Evolutionary conservation across 2,113 vertebrate genomes (phyloP), one percentile per base, ranked within the genome.

Genomic region (Hippolais icterina): DNA sequence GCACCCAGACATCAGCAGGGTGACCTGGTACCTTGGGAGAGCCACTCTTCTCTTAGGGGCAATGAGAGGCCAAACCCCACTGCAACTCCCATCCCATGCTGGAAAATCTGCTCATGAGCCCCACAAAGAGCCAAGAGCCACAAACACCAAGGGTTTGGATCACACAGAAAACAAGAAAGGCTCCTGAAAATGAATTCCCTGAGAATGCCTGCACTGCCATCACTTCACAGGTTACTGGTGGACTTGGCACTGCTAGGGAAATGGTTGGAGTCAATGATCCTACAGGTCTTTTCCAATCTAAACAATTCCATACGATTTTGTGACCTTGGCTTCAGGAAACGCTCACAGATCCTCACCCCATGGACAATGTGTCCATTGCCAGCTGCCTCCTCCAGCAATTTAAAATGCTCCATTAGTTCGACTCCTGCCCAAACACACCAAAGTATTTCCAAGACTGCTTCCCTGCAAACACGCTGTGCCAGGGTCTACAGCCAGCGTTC

Each of bases 21-120:
- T 6, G 6, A 52, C 9, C 5, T 6, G 22, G 28, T 7, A 50
- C 18, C 33, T 35, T 3, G 19, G 68, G 78, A 74, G 41, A 56
- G n/a, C 8, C 50, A 10, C 4, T 4, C 12, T 41, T 1, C 1
- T 5, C 25, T 10, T 5, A 15, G 44, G 25, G 33, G 28, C 64
- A 28, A 4, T 0, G 23, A 66, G 56, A 60, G 8, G 2, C 39
- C 10, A 28, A 27, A 25, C 4, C 24, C 13, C 0, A 2, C 1
- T 25, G 20, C 2, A 1, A 3, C 47, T 49, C 33, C 33, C 66
- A 2, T 49, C 33, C 33, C 66, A 2, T 2, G 10, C 65, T 11
- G 25, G 31, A 31, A 44, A 66, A 71, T 16, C 27, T 16, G 27
- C 41, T 44, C 7, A 2, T 3, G 25, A 57, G 50, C n/a, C 37